Evolutionary conservation across 2,113 vertebrate genomes (phyloP).

Genomic region (Nansenia antarctica): DNA sequence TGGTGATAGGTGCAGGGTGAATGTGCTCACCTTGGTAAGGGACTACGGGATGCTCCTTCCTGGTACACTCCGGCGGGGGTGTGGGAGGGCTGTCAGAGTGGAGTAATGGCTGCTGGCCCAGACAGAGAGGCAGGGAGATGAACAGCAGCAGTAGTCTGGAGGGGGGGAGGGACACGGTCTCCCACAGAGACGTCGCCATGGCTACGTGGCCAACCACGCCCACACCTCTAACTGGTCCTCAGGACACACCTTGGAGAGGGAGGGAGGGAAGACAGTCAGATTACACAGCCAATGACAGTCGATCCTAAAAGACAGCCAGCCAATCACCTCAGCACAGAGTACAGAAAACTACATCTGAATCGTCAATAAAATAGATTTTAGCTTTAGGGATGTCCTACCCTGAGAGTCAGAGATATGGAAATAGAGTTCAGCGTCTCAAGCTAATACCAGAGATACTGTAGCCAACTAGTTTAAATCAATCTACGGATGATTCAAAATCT

Average conservation of each 20-base stretch:
- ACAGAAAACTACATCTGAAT: background rate
- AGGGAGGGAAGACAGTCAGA: background rate
- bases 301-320: background rate
- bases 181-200: constrained; percentile 73
- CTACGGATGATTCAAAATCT: background rate
- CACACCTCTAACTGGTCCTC: constrained; percentile 59
- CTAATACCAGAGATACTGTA: background rate
- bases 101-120: constrained; percentile 67
- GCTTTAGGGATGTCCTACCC: background rate
- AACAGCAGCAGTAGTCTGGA: constrained; percentile 66
- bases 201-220: constrained; percentile 58
- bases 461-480: background rate
- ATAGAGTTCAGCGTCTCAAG: background rate
- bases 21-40: constrained; percentile 81
- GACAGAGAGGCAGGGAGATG: constrained; percentile 70
- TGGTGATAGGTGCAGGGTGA: background rate
- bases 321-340: background rate
- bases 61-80: constrained; percentile 70
- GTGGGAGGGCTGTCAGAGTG: constrained; percentile 45
- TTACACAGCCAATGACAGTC: background rate
- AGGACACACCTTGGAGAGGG: constrained; percentile 67
- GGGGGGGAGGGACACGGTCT: constrained; percentile 65
- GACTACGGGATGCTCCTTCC: constrained; percentile 81
- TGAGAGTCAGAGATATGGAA: background rate
- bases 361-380: background rate